phyloP scores from a whole-genome alignment of 2,113 vertebrate species.

The Papio anubis region DNA sequence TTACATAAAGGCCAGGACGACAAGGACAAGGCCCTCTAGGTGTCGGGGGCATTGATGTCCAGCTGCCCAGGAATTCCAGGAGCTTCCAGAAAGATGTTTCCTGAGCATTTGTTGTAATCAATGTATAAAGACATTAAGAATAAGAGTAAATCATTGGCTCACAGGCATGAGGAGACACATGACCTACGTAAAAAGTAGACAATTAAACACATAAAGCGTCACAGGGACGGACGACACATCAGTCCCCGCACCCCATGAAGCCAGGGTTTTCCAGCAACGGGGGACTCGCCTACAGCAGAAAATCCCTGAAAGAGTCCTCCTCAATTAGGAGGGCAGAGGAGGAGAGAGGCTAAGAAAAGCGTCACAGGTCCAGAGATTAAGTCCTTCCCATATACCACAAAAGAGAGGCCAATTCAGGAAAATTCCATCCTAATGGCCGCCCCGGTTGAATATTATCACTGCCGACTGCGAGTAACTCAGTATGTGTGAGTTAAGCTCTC shows the following conservation, averaged over 20 bases:
- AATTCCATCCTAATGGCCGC: neutral
- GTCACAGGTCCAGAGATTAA: neutral
- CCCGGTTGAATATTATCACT: neutral
- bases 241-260: neutral
- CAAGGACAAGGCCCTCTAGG: neutral
- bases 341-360: neutral
- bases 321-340: neutral
- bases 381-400: neutral
- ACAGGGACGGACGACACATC: neutral
- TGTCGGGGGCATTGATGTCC: neutral
- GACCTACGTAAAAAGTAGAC: neutral
- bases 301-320: neutral
- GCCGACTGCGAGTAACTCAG: neutral
- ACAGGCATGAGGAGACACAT: neutral
- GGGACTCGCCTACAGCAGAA: neutral
- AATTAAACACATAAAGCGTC: neutral
- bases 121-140: neutral
- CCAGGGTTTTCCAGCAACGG: neutral
- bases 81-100: neutral
- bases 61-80: neutral
- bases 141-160: neutral
- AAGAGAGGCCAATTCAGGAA: conserved; percentile 3
- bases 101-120: neutral
- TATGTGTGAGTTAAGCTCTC: neutral
- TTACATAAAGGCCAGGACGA: neutral